Evolutionary conservation across 1,140 invertebrate genomes (phyloP).

Genomic region (Brachionus koreanus): DNA sequence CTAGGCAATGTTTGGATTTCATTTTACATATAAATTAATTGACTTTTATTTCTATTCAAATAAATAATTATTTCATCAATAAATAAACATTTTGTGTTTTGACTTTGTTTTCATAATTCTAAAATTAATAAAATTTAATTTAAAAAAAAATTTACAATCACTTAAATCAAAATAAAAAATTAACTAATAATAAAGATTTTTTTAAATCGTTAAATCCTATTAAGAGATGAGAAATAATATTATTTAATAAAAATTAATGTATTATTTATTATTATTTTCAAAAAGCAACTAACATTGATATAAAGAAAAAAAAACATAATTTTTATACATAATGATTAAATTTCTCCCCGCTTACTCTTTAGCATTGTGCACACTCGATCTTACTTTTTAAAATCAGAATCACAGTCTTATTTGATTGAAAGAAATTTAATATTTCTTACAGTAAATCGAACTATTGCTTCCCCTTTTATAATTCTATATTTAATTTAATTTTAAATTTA

Average conservation of each 20-base stretch:
- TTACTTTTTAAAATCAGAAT: not conserved
- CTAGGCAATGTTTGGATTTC: not conserved
- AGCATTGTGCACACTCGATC: not conserved
- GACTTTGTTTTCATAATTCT: constrained; percentile 8
- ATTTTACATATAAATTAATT: not conserved
- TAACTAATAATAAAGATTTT: not conserved
- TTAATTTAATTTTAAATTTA: not conserved
- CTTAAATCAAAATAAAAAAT: not conserved
- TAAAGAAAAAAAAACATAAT: not conserved
- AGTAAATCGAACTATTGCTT: not conserved
- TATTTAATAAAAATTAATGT: not conserved
- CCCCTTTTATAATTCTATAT: not conserved
- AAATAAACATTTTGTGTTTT: not conserved
- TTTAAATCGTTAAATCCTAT: not conserved
- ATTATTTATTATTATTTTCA: not conserved
- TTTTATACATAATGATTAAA: not conserved
- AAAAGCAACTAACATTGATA: not conserved
- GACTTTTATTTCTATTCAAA: not conserved
- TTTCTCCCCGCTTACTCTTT: not conserved
- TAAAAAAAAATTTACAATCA: not conserved
- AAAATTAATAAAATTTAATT: not conserved
- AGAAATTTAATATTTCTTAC: not conserved
- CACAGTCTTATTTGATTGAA: not conserved
- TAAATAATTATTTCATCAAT: not conserved
- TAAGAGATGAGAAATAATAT: not conserved